Percentiles rank a stretch among this genome's conserved stretches.
These are phyloP conservation scores for Albula goreensis DNA, from an alignment of 2,113 vertebrate species.

Conservation along the genomic window DNA sequence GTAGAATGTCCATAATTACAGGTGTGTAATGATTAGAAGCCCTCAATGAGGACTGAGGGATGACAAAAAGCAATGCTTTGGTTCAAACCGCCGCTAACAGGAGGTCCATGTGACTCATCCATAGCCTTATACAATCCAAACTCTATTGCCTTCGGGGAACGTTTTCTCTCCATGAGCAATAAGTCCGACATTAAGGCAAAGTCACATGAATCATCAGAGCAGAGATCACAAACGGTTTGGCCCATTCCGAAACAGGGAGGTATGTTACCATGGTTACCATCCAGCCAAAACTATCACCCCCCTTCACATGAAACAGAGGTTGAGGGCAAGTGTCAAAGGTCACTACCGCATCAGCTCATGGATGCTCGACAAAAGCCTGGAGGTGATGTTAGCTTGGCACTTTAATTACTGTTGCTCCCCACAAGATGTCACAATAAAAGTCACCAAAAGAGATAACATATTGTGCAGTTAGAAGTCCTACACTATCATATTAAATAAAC, in stretches of 20 bases:
- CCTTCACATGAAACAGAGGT: not conserved
- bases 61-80: not conserved
- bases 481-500: not conserved
- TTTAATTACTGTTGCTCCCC: not conserved
- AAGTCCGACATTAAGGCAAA: too few species aligned
- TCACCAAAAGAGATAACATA: too few species aligned
- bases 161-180: too few species aligned
- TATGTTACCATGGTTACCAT: not conserved
- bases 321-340: not conserved
- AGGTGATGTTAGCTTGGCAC: not conserved
- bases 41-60: not conserved
- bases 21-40: not conserved
- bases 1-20: too few species aligned
- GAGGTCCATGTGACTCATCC: too few species aligned
- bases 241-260: not conserved
- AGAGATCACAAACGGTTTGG: not conserved
- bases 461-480: too few species aligned
- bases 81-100: not conserved
- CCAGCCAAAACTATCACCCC: not conserved
- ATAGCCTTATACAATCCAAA: too few species aligned
- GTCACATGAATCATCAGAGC: too few species aligned
- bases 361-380: not conserved
- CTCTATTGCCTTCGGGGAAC: not conserved
- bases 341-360: not conserved
- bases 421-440: not conserved